phyloP scores from a whole-genome alignment of 2,888 invertebrate species.

The Watsonalla binaria region DNA sequence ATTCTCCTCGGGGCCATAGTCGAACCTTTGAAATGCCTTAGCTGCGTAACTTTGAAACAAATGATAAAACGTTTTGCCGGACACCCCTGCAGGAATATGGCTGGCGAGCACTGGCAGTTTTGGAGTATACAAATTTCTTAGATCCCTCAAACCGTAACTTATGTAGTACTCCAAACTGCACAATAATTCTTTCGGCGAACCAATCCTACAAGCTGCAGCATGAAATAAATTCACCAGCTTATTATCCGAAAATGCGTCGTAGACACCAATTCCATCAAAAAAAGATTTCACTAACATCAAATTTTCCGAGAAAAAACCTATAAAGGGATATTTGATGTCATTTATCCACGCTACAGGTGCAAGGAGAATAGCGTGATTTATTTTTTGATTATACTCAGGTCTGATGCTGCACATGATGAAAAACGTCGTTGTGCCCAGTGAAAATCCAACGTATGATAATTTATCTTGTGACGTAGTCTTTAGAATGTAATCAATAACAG shows the following conservation, averaged over 20 bases:
- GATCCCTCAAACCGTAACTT: slow-evolving; percentile 46
- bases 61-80: slow-evolving; percentile 53
- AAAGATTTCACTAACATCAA: slow-evolving; percentile 28
- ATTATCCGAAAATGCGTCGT: slow-evolving; percentile 49
- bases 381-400: slow-evolving; percentile 58
- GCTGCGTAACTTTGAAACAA: slow-evolving; percentile 53
- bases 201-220: slow-evolving; percentile 40
- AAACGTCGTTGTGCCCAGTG: slow-evolving; percentile 64
- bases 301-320: slow-evolving; percentile 40
- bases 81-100: slow-evolving; percentile 59
- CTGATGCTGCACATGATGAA: slow-evolving; percentile 55
- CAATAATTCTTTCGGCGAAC: slow-evolving; percentile 35
- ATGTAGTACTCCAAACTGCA: slow-evolving; percentile 51
- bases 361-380: slow-evolving; percentile 53
- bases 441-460: slow-evolving; percentile 62
- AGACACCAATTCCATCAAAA: slow-evolving; percentile 38
- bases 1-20: slow-evolving; percentile 46
- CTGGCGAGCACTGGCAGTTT: slow-evolving; percentile 52
- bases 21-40: slow-evolving; percentile 54
- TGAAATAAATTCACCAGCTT: slow-evolving; percentile 37
- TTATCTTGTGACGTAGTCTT: slow-evolving; percentile 32
- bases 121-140: slow-evolving; percentile 41
- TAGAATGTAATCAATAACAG: slow-evolving; percentile 56
- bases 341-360: slow-evolving; percentile 61
- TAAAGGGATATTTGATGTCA: slow-evolving; percentile 43